Evolutionary conservation across 2,888 invertebrate species (phyloP).

Genomic region (Acleris sparsana): DNA sequence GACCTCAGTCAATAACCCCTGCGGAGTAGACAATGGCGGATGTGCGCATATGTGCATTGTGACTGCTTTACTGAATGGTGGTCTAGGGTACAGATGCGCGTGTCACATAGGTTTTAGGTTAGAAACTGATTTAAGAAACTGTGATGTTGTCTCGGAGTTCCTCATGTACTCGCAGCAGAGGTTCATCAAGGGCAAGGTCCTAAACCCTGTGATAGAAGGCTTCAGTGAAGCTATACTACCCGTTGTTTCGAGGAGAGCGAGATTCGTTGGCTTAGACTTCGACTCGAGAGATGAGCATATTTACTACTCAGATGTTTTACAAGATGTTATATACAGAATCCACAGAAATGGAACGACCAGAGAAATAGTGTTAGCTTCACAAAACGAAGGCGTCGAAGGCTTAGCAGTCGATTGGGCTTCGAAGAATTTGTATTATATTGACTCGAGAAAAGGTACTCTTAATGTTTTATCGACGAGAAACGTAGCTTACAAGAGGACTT

Average conservation of each 20-base stretch:
- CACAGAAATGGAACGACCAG: constrained; percentile 90
- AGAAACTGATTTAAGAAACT: constrained; percentile 89
- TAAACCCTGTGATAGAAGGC: constrained; percentile 93
- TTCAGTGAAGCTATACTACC: constrained; percentile 98
- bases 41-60: constrained; percentile 98
- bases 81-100: constrained; percentile 94
- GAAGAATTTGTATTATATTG: constrained; percentile 97
- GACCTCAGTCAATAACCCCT: constrained; percentile 90
- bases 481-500: constrained; percentile 91
- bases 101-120: constrained; percentile 94
- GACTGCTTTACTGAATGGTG: constrained; percentile 88
- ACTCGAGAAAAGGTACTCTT: constrained; percentile 95
- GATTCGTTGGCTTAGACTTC: constrained; percentile 97
- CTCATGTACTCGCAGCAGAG: constrained; percentile 97
- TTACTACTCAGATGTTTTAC: constrained; percentile 98
- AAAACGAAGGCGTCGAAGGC: constrained; percentile 98
- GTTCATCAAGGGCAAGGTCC: constrained; percentile 96
- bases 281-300: constrained; percentile 95
- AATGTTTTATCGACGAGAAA: constrained; percentile 96
- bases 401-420: constrained; percentile 98
- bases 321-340: constrained; percentile 95
- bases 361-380: constrained; percentile 96
- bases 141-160: constrained; percentile 92
- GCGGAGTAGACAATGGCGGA: constrained; percentile 93
- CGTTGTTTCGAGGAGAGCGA: constrained; percentile 94